Conservation (phyloP, 2,113 vertebrate genomes). For the Leucosticte australis region DNA sequence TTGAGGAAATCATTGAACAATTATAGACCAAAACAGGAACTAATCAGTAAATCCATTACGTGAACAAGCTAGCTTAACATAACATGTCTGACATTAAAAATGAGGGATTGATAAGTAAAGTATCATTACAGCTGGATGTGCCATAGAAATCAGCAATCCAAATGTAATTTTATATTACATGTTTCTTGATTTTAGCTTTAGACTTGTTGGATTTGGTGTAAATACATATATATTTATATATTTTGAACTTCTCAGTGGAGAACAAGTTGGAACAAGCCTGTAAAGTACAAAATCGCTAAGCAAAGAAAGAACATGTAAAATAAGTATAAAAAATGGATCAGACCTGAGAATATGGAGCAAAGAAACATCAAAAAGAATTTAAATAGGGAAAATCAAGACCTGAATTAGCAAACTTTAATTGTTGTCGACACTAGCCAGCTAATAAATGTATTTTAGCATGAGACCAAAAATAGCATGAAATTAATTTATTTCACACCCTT, state of each 20-base stretch:
- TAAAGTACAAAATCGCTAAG: constrained; percentile 1
- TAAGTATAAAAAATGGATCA: not conserved
- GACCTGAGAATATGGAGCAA: not conserved
- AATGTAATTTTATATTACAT: constrained; percentile 65
- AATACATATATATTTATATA: not conserved
- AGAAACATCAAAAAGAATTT: not conserved
- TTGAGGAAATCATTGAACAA: constrained; percentile 67
- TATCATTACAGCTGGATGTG: constrained; percentile 46
- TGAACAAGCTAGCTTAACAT: constrained; percentile 66
- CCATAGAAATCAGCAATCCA: constrained; percentile 50
- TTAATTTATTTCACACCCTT: constrained; percentile 43
- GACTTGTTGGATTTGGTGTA: constrained; percentile 5
- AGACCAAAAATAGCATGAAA: constrained; percentile 2
- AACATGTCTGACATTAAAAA: constrained; percentile 66
- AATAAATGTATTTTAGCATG: constrained; percentile 5
- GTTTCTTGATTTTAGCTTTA: constrained; percentile 42
- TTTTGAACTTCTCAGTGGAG: constrained; percentile 27
- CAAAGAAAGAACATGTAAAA: constrained; percentile 9
- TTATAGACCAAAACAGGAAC: constrained; percentile 71
- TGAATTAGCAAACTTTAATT: constrained; percentile 20
- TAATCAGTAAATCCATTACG: constrained; percentile 74
- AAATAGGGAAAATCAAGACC: not conserved
- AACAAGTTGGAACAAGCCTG: constrained; percentile 1
- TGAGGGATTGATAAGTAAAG: constrained; percentile 62
- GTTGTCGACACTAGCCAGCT: not conserved